Evolutionary conservation across 2,888 invertebrate species (phyloP), one percentile per base, ranked within the genome.

Genomic region (Augochlorella aurata): DNA sequence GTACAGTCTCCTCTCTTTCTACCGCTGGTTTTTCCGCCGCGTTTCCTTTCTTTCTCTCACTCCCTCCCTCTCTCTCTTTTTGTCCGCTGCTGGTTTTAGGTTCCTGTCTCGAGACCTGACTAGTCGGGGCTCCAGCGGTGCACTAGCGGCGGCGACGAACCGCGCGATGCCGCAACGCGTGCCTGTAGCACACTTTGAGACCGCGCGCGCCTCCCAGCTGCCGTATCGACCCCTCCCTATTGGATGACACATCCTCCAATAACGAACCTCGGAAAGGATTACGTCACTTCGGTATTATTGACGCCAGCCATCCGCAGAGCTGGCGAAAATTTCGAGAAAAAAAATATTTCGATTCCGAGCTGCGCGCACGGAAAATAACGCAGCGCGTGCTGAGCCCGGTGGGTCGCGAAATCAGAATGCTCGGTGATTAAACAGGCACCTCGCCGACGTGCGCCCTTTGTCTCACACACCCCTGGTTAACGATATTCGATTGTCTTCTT

Each of bases 201-300:
- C 77, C 84, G 88, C 82, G 86, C 84, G 88, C 85, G 88, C 85
- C 86, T 85, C 89, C 88, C 89, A 89, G 89, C 90, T 88, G 88
- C 88, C 89, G 86, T 91, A 92, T 92, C 91, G 91, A 91, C 92
- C 92, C 90, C 89, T 90, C 88, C 88, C 90, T 90, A 90, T 91
- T 91, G 91, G 90, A 92, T 91, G 92, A 91, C 91, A 90, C 92
- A 90, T 93, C 92, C 92, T 91, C 93, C 93, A 93, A 93, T 93
- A 89, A 91, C 91, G 90, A 87, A 89, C 88, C 90, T 86, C 87
- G 88, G 84, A 88, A 88, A 88, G 91, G 90, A 91, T 93, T 93
- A 91, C 93, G 93, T 93, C 93, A 92, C 91, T 89, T 87, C 81
- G 87, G 90, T 90, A 90, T 91, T 92, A 92, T 92, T 90, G 92